Evolutionary conservation across 2,797 vertebrate species (phyloP).

Genomic region (Prionace glauca): DNA sequence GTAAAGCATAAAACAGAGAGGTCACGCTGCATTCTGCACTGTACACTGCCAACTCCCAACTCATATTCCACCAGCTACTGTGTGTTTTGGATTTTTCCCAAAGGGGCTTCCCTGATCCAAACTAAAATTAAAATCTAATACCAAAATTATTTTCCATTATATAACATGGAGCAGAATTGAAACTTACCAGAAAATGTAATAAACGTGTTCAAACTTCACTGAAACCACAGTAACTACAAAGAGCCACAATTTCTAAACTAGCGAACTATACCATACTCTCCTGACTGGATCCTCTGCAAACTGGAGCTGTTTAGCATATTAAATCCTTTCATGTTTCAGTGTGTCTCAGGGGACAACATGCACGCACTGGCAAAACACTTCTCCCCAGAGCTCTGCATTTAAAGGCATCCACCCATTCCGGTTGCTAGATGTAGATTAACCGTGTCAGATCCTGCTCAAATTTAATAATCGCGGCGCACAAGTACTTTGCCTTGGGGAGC

Average conservation of each 20-base stretch:
- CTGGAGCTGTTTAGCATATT: neutral
- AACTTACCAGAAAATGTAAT: neutral
- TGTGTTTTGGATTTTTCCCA: neutral
- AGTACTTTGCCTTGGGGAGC: no score
- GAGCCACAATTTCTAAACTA: neutral
- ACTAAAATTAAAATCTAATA: neutral
- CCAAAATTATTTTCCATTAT: neutral
- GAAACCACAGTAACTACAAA: neutral
- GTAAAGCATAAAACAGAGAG: neutral
- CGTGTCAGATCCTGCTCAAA: neutral
- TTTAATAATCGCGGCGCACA: neutral
- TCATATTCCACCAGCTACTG: neutral
- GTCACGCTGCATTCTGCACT: neutral
- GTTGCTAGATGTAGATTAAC: neutral
- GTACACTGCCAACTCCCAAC: neutral
- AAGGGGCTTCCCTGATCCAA: neutral
- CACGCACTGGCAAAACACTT: neutral
- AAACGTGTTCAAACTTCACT: neutral
- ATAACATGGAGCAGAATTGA: neutral
- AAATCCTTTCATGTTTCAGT: neutral
- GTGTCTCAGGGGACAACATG: no score
- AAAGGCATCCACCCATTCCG: slow-evolving; percentile 28
- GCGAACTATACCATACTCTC: neutral
- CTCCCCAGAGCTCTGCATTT: neutral
- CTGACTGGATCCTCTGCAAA: neutral